Percentiles rank a stretch among this genome's conserved stretches.
phyloP scores from a whole-genome alignment of 2,888 invertebrate species.

The Kryphioiulus occultus region DNA sequence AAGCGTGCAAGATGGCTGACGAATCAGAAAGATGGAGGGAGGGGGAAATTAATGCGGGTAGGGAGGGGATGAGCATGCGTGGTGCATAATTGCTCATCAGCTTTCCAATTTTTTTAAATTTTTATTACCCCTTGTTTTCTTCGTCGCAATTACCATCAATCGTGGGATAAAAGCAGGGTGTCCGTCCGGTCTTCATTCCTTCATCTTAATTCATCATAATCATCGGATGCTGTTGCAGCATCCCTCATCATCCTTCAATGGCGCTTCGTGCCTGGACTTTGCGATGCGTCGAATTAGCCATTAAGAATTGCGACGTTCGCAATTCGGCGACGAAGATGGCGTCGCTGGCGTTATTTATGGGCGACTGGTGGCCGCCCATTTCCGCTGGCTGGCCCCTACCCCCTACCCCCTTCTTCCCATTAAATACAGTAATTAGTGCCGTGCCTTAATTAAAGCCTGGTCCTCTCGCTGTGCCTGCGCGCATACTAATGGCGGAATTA shows the following conservation, averaged over 20 bases:
- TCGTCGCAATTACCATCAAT: conserved; percentile 9
- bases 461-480: conserved; percentile 14
- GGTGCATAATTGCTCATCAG: conserved; percentile 4
- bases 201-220: conserved; percentile 30
- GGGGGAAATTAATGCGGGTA: not conserved
- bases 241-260: not conserved
- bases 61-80: not conserved
- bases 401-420: not conserved
- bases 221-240: conserved; percentile 35
- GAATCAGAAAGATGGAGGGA: not conserved
- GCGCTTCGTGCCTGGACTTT: conserved; percentile 14
- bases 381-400: not conserved
- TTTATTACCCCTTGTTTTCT: not conserved
- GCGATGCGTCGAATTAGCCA: conserved; percentile 1
- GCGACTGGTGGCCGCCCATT: not conserved
- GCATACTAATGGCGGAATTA: conserved; percentile 50
- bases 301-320: not conserved
- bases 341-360: not conserved
- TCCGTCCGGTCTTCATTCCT: not conserved
- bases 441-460: conserved; percentile 48
- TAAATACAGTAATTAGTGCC: conserved; percentile 41
- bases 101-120: not conserved
- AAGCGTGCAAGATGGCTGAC: not conserved
- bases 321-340: not conserved
- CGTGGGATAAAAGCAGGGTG: conserved; percentile 35